Percentiles rank a stretch among this genome's conserved stretches.
phyloP scores from a whole-genome alignment of 2,797 vertebrate species.

The Meriones psammophilus region DNA sequence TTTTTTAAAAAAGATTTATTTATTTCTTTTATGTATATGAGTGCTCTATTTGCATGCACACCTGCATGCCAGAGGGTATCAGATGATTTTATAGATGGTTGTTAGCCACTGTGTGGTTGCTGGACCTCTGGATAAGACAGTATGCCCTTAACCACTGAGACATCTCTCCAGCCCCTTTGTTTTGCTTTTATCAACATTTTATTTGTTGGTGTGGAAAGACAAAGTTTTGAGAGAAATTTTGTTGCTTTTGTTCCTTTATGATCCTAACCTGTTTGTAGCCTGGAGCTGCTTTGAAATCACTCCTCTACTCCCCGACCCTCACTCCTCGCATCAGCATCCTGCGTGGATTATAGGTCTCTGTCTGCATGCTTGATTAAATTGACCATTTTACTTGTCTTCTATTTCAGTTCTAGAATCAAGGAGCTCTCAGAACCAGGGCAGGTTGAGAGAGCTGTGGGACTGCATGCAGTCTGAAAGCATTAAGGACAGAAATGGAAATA shows the following conservation, averaged over 20 bases:
- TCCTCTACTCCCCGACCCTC: too few relatives aligned
- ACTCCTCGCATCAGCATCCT: not conserved
- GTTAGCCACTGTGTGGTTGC: too few relatives aligned
- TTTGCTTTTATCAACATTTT: constrained; percentile 5
- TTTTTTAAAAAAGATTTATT: too few relatives aligned
- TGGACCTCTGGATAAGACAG: too few relatives aligned
- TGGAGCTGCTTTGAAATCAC: too few relatives aligned
- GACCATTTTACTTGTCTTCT: not conserved
- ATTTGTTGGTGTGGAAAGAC: not conserved
- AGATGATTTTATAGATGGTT: too few relatives aligned
- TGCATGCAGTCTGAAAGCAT: not conserved
- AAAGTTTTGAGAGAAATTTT: not conserved
- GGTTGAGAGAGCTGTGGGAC: not conserved
- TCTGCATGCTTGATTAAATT: not conserved
- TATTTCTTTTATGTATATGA: too few relatives aligned
- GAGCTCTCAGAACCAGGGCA: not conserved
- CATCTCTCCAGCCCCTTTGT: not conserved
- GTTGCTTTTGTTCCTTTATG: not conserved
- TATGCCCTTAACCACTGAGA: too few relatives aligned
- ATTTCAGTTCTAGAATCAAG: not conserved
- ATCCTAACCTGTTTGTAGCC: not conserved
- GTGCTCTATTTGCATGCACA: too few relatives aligned
- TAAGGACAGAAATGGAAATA: not conserved
- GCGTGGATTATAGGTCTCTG: not conserved
- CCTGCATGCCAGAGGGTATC: too few relatives aligned